These are phyloP conservation scores for Porites australiensis DNA, from an alignment of 64 coral and sea anemone species.

Conservation along the genomic window DNA sequence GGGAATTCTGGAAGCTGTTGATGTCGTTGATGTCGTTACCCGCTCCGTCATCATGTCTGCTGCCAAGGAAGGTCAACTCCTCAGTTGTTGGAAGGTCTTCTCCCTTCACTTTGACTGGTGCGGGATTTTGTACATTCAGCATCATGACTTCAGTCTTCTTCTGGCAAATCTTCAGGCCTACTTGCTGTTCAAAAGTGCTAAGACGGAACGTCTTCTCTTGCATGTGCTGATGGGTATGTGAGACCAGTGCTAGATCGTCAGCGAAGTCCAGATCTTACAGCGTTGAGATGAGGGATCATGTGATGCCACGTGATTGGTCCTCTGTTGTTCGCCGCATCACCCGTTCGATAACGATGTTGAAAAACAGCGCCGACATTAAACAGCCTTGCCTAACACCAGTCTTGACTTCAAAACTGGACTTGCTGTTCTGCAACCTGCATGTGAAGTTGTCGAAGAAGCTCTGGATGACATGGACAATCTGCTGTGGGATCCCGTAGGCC, in stretches of 20 bases:
- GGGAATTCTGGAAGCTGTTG: no score
- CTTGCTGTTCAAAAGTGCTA: slow-evolving; percentile 9
- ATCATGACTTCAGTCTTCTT: slow-evolving; percentile 31
- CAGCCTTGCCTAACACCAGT: slow-evolving; percentile 15
- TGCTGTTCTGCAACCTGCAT: neutral
- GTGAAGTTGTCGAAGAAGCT: neutral
- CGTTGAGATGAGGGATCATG: neutral
- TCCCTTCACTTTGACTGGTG: slow-evolving; percentile 10
- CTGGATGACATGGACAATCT: neutral
- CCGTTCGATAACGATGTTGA: neutral
- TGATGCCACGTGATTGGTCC: neutral
- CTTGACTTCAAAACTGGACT: slow-evolving; percentile 1
- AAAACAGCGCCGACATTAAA: neutral
- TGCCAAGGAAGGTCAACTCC: slow-evolving; percentile 37
- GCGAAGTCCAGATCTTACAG: slow-evolving; percentile 43
- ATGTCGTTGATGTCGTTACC: slow-evolving; percentile 23
- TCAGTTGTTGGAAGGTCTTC: slow-evolving; percentile 9
- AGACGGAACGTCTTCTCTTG: slow-evolving; percentile 39
- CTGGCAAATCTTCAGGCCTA: slow-evolving; percentile 37
- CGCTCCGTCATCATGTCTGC: neutral
- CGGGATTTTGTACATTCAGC: neutral
- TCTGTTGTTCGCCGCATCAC: neutral
- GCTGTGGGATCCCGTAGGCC: slow-evolving; percentile 2
- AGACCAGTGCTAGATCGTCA: slow-evolving; percentile 48
- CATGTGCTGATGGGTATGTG: slow-evolving; percentile 8